Conservation (phyloP, 2,888 invertebrate species). For the Endotricha flammealis region DNA sequence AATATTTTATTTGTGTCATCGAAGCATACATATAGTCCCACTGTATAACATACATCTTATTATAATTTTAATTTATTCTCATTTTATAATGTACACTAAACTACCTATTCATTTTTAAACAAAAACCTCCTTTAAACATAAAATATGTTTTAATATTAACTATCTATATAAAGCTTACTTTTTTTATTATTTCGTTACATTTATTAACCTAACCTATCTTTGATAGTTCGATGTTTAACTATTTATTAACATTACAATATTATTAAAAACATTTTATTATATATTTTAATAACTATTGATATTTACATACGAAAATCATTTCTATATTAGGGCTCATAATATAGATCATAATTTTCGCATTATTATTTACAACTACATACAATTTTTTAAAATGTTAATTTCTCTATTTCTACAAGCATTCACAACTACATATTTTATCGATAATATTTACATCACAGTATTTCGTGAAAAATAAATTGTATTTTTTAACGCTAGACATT, state of each 20-base stretch:
- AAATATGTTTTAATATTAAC: not conserved
- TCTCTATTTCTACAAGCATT: constrained; percentile 5
- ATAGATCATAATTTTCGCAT: constrained; percentile 31
- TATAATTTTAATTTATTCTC: constrained; percentile 9
- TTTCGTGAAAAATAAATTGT: not conserved
- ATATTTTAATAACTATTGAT: constrained; percentile 8
- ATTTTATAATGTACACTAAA: constrained; percentile 6
- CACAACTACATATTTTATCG: constrained; percentile 11
- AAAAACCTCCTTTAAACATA: constrained; percentile 4
- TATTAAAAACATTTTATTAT: constrained; percentile 16
- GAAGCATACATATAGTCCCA: constrained; percentile 29
- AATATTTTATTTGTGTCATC: constrained; percentile 19
- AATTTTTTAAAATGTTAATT: not conserved
- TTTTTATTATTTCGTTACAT: constrained; percentile 8
- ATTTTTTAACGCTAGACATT: too few relatives aligned
- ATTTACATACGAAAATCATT: constrained; percentile 19
- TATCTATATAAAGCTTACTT: constrained; percentile 5
- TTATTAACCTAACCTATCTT: constrained; percentile 8
- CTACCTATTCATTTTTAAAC: constrained; percentile 1
- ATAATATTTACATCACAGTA: constrained; percentile 6
- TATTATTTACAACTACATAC: constrained; percentile 11
- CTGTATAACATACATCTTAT: constrained; percentile 15
- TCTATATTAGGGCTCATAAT: constrained; percentile 49
- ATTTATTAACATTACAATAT: constrained; percentile 23
- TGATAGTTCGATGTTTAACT: constrained; percentile 29